Evolutionary conservation across 2,113 vertebrate species (phyloP).

Genomic region (Ceyx melanurus): DNA sequence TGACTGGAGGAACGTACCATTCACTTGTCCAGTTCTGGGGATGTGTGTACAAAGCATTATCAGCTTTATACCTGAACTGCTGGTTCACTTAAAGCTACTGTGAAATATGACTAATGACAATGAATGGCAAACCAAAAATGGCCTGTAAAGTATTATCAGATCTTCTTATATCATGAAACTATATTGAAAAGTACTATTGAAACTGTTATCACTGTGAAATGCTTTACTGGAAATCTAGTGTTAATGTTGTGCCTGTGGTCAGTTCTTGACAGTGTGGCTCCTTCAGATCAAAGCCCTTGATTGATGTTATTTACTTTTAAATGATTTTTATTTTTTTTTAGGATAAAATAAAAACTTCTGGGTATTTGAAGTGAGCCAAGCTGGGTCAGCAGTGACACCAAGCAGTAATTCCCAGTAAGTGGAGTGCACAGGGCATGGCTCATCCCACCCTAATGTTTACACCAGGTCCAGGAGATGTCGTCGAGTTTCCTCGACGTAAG

Average conservation of each 20-base stretch:
- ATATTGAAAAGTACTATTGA: not conserved
- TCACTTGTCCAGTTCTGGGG: not conserved
- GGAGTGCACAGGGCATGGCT: not conserved
- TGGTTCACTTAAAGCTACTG: not conserved
- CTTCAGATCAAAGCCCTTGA: fast-evolving
- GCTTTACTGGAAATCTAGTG: slow-evolving; percentile 21
- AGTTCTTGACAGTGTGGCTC: not conserved
- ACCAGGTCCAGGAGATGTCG: not conserved
- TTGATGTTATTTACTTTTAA: no score
- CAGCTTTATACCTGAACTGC: not conserved
- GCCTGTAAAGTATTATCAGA: not conserved
- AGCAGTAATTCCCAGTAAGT: fast-evolving
- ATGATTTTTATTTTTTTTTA: not conserved
- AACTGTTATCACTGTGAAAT: not conserved
- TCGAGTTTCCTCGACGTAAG: not conserved
- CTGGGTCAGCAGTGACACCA: fast-evolving
- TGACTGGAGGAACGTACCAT: not conserved
- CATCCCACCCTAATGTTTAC: fast-evolving
- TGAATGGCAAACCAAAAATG: not conserved
- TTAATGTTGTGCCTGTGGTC: not conserved
- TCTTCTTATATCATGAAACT: not conserved
- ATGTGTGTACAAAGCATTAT: not conserved
- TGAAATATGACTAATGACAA: not conserved
- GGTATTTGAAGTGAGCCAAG: not conserved
- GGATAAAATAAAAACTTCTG: not conserved